Percentiles rank a stretch among this genome's conserved stretches.
Evolutionary conservation across 64 coral and sea anemone species (phyloP).

Genomic region (Stichodactyla helianthus): DNA sequence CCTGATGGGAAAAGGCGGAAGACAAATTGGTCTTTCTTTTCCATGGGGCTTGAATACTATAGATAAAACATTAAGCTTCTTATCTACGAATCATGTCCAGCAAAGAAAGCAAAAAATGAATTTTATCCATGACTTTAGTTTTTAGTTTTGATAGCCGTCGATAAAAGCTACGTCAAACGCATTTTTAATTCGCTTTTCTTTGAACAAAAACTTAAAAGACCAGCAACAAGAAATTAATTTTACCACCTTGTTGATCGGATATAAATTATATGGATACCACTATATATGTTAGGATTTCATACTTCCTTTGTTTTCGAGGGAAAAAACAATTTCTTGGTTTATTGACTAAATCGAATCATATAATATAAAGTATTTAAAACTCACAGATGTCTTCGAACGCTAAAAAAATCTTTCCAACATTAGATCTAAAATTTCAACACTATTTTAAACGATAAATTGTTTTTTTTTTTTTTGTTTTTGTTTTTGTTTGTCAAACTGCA

Average conservation of each 20-base stretch:
- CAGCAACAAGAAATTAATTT: background rate
- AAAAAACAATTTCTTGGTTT: no score
- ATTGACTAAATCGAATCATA: no score
- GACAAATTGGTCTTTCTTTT: background rate
- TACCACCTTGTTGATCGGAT: background rate
- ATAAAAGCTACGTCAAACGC: background rate
- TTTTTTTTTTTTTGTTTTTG: no score
- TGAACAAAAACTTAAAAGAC: background rate
- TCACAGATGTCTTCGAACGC: background rate
- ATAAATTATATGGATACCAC: no score
- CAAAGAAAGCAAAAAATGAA: background rate
- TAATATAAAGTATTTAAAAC: no score
- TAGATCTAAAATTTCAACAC: background rate
- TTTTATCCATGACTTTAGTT: background rate
- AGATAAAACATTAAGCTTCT: background rate
- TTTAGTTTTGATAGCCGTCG: background rate
- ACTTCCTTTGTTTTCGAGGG: background rate
- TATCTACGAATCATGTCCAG: background rate
- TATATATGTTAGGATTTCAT: no score
- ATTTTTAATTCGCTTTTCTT: no score
- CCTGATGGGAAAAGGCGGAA: background rate
- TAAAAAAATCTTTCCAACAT: background rate
- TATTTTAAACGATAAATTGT: background rate
- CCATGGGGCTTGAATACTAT: background rate
- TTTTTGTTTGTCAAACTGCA: no score